Conservation (phyloP, 2,113 vertebrate genomes). For the Xyliphius kryptos region DNA sequence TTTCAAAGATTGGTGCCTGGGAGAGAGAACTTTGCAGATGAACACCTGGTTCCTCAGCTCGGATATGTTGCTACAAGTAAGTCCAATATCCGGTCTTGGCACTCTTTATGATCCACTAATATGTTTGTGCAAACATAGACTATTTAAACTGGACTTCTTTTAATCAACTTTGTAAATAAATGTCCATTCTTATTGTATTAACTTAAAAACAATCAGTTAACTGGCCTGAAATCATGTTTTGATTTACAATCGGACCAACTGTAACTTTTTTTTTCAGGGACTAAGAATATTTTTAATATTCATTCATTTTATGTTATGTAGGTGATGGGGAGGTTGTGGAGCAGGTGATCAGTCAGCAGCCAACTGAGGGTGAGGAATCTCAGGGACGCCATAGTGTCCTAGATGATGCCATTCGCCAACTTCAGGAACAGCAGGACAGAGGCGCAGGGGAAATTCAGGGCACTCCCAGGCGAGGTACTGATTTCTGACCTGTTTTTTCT, state of each 20-base stretch:
- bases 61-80: slow-evolving; percentile 96
- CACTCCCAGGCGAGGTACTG: slow-evolving; percentile 81
- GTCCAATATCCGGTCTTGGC: slow-evolving; percentile 20
- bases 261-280: too few species aligned
- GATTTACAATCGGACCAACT: too few species aligned
- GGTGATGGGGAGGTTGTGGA: slow-evolving; percentile 95
- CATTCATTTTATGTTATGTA: slow-evolving; percentile 34
- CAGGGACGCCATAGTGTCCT: slow-evolving; percentile 68
- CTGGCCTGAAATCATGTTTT: too few species aligned
- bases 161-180: too few species aligned
- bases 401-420: slow-evolving; percentile 81
- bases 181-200: too few species aligned
- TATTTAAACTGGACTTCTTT: too few species aligned
- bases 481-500: too few species aligned
- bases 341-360: slow-evolving; percentile 92
- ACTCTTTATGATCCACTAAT: too few species aligned
- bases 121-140: too few species aligned
- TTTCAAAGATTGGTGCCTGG: slow-evolving; percentile 92
- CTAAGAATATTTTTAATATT: too few species aligned
- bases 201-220: too few species aligned
- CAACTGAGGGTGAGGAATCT: slow-evolving; percentile 72
- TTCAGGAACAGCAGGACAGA: slow-evolving; percentile 78
- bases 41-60: slow-evolving; percentile 90
- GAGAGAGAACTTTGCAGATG: slow-evolving; percentile 83
- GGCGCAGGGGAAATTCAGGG: slow-evolving; percentile 52